Base-by-base conservation (phyloP, 1,140 invertebrate genomes). In the Aphis gossypii region DNA sequence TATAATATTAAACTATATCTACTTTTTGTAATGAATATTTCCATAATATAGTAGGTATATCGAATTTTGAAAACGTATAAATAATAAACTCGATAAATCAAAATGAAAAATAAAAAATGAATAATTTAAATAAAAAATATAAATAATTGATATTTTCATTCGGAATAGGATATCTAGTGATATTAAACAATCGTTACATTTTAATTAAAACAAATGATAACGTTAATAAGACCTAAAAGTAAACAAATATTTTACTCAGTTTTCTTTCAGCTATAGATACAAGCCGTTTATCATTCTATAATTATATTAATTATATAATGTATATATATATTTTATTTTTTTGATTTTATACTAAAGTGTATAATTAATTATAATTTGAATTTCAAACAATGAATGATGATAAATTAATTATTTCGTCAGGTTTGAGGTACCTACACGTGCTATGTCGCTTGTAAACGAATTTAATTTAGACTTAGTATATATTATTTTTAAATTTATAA, bases 81-180 rank as follows among this genome's bases (percentile, higher is more conserved):
- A 76, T 76, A 76, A 76, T 76, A 76, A 18, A 76, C n/a, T 18
- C 60, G 18, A 76, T 76, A 76, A 76, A 76, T 76, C 60, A 76
- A 76, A 76, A 76, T 76, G n/a, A n/a, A 76, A 18, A n/a, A 76
- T 76, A 76, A n/a, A n/a, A 76, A 76, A 76, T 76, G 60, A 76
- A 76, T 76, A 76, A n/a, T 76, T 76, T n/a, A 76, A n/a, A 76
- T n/a, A 76, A 76, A 68, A 76, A 76, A n/a, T 68, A 68, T 68
- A 76, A 76, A 76, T 76, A n/a, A 68, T 68, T n/a, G 60, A n/a
- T 68, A 68, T 68, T 68, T 68, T n/a, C 30, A n/a, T n/a, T 68
- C 60, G 60, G 30, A 68, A n/a, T 68, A 35, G 35, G 60, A 68
- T 76, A 76, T 68, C 60, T 18, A 76, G 30, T n/a, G 30, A 76